These are phyloP conservation scores for Pseudorasbora parva DNA, from an alignment of 2,113 vertebrate species.

Conservation along the genomic window DNA sequence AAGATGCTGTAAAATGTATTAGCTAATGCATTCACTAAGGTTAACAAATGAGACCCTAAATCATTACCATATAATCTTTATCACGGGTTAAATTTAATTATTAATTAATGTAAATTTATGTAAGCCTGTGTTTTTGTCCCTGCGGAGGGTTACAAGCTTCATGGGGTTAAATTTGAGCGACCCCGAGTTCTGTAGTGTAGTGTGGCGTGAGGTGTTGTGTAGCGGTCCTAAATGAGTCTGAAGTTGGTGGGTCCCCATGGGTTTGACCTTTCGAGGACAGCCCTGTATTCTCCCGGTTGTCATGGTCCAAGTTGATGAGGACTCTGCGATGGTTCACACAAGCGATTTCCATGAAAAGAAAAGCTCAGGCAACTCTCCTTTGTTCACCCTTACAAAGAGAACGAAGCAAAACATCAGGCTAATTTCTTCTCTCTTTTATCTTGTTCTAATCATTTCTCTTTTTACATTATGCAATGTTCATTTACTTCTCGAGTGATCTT, in stretches of 20 bases:
- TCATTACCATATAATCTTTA: no score
- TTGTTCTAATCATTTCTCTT: not conserved
- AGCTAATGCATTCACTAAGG: no score
- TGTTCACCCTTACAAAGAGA: slow-evolving; percentile 61
- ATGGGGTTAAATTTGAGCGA: slow-evolving; percentile 69
- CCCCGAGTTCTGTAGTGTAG: slow-evolving; percentile 54
- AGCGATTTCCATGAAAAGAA: slow-evolving; percentile 67
- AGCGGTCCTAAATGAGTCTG: slow-evolving; percentile 71
- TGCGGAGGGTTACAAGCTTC: slow-evolving; percentile 55
- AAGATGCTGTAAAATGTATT: no score
- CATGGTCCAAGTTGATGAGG: slow-evolving; percentile 74
- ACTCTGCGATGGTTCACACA: slow-evolving; percentile 62
- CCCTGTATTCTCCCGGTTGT: slow-evolving; percentile 69
- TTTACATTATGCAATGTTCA: not conserved
- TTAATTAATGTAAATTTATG: not conserved
- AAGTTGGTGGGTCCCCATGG: slow-evolving; percentile 71
- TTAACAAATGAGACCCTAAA: no score
- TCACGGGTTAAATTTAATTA: not conserved
- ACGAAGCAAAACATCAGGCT: slow-evolving; percentile 63
- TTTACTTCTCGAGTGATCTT: slow-evolving; percentile 7
- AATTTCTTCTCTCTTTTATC: slow-evolving; percentile 48
- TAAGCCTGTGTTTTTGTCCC: not conserved
- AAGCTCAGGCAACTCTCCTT: slow-evolving; percentile 61
- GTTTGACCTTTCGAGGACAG: slow-evolving; percentile 75
- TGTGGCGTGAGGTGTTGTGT: slow-evolving; percentile 63